These are phyloP conservation scores for Bursaphelenchus okinawaensis DNA, from an alignment of 2,888 invertebrate genomes.

Conservation along the genomic window DNA sequence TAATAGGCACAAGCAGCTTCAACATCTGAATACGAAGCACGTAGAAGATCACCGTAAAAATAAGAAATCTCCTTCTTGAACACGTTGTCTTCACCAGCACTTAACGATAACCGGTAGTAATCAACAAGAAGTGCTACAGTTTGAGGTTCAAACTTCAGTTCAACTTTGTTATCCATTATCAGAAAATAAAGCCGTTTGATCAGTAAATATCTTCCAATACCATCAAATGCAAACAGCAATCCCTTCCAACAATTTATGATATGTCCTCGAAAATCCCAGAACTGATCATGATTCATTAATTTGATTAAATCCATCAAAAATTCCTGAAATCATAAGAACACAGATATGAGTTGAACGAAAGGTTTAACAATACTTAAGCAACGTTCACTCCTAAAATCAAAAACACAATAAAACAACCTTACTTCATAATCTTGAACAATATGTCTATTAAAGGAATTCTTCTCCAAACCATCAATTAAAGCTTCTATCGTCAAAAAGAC, in stretches of 20 bases:
- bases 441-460: not conserved
- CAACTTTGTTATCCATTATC: not conserved
- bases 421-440: not conserved
- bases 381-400: not conserved
- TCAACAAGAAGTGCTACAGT: slow-evolving; percentile 4
- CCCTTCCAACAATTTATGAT: not conserved
- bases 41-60: slow-evolving; percentile 2
- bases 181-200: not conserved
- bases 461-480: not conserved
- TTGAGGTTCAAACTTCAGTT: slow-evolving; percentile 10
- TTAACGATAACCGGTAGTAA: slow-evolving; percentile 2
- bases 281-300: not conserved
- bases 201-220: not conserved
- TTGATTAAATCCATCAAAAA: not conserved
- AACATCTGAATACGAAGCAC: not conserved
- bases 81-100: not conserved
- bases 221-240: not conserved
- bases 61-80: slow-evolving; percentile 9
- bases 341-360: no score
- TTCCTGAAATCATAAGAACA: not conserved
- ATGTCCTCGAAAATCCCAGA: not conserved
- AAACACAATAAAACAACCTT: not conserved
- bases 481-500: not conserved
- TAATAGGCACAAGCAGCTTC: slow-evolving; percentile 5
- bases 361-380: no score